Evolutionary conservation across 2,888 invertebrate genomes (phyloP), one percentile per base, ranked within the genome.

Genomic region (Platycnemis pennipes): DNA sequence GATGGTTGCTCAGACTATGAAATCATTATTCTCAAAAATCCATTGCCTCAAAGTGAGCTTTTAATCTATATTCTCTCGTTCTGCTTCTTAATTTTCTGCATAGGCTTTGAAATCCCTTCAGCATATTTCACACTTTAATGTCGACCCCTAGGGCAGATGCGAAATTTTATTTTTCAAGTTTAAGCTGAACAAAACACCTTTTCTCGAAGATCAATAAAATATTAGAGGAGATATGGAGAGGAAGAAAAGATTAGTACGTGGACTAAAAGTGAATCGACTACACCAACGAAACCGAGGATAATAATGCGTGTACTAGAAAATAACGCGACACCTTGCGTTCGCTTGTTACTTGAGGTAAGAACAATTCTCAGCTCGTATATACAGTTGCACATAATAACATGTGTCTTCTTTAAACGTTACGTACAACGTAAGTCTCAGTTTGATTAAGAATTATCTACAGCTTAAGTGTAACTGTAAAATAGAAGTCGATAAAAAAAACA

Each of bases 331-430:
- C 44, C 44, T 91, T 22, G 26, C 44, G 91, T 91, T 44, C 91
- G 91, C 91, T 77, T 69, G 91, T 91, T 91, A 91, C 69, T 56
- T 91, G 91, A 91, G 91, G 91, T 91, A 91, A 91, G 91, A 44
- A 56, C 63, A 45, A 56, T 69, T 44, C 37, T 63, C 63, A 91
- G 63, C 45, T 63, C 91, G 63, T 91, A 91, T 91, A 63, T 91
- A 91, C 91, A 91, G 42, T 63, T 91, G 31, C 91, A 91, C 91
- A 91, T 63, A 69, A 91, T 77, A 77, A 63, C 63, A 91, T 63
- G 91, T 91, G 77, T 31, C 77, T 37, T 77, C 91, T 91, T 91
- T 56, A 44, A 44, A 37, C 26, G 56, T 91, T 91, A 91, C 63
- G 37, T 91, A 91, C 63, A 63, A 91, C 63, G 91, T 44, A 77